Base-by-base conservation (phyloP, 2,888 invertebrate genomes). In the Epiblema foenella region DNA sequence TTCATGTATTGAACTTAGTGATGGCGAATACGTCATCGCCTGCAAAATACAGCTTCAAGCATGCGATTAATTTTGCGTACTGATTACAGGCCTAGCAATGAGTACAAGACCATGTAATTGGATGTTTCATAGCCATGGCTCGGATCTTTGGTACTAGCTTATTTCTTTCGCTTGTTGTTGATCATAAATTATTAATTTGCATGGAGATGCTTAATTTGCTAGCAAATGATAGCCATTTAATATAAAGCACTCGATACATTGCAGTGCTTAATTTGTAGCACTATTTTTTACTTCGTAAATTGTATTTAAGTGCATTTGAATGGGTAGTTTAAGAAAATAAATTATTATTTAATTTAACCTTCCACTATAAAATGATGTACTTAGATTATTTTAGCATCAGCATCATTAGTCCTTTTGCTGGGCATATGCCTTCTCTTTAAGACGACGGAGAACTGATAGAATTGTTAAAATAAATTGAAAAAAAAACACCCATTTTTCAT, bases 101-200 rank as follows among this genome's bases (percentile, higher is more conserved):
- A 63, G n/a, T 63, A 63, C 33, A 63, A 63, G 49, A 52, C 0
- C 60, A 60, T 60, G 29, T 59, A 42, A 59, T 57, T 60, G 60
- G 24, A n/a, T 17, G 58, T 24, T 46, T 46, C 59, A 59, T 29
- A 46, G 46, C 46, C 29, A 18, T 58, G 39, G 29, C 46, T 60
- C 60, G 17, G 42, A 18, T 39, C 15, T 39, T 1, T 15, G n/a
- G 46, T 37, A 9, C 42, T 5, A 20, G 20, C 37, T 57, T 20
- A 11, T 60, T 46, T 46, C 10, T 60, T 60, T 46, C 46, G 60
- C 46, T 60, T 24, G 29, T 60, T 17, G 37, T 57, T 46, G 11
- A 46, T 10, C 29, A 46, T 46, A 17, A 46, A 46, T 46, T 60
- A 60, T 46, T 46, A 60, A 29, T 46, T n/a, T 29, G 24, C 24